Percentiles rank a stretch among this genome's conserved stretches.
Evolutionary conservation across 2,113 vertebrate genomes (phyloP).

Genomic region (Malurus alboscapulatus): DNA sequence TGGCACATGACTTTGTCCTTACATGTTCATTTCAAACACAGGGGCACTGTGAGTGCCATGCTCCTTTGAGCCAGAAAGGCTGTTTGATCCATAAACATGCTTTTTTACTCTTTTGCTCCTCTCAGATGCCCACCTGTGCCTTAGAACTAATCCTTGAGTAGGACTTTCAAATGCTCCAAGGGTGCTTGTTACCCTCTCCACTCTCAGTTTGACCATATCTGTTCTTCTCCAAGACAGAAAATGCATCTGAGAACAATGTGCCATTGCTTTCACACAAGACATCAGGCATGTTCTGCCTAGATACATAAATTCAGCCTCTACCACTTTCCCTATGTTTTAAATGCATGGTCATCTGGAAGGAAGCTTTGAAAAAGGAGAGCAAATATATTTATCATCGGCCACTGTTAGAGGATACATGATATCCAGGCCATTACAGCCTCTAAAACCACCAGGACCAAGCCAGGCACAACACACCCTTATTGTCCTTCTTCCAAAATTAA

Average conservation of each 20-base stretch:
- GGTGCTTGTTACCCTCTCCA: neutral
- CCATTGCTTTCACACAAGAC: neutral
- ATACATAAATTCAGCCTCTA: neutral
- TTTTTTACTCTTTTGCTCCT: conserved; percentile 13
- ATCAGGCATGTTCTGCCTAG: neutral
- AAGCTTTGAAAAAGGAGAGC: neutral
- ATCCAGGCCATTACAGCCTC: neutral
- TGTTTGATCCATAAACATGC: conserved; percentile 4
- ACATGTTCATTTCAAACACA: neutral
- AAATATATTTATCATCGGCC: neutral
- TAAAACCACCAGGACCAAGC: neutral
- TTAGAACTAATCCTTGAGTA: conserved; percentile 36
- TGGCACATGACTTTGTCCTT: neutral
- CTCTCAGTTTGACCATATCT: neutral
- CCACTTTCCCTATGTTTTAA: neutral
- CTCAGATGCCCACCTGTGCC: conserved; percentile 13
- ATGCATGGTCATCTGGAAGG: neutral
- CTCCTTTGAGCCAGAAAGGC: conserved; percentile 42
- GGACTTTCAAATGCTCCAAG: conserved; percentile 21
- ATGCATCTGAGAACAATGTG: neutral
- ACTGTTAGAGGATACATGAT: neutral
- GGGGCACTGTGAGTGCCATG: neutral
- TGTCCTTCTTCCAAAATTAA: neutral
- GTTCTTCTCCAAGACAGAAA: neutral
- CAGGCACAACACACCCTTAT: neutral